A percentile compares a stretch with the other conserved stretches of the same genome.
These are phyloP conservation scores for Lepidurus packardi DNA, from an alignment of 1,140 invertebrate genomes.

Conservation along the genomic window DNA sequence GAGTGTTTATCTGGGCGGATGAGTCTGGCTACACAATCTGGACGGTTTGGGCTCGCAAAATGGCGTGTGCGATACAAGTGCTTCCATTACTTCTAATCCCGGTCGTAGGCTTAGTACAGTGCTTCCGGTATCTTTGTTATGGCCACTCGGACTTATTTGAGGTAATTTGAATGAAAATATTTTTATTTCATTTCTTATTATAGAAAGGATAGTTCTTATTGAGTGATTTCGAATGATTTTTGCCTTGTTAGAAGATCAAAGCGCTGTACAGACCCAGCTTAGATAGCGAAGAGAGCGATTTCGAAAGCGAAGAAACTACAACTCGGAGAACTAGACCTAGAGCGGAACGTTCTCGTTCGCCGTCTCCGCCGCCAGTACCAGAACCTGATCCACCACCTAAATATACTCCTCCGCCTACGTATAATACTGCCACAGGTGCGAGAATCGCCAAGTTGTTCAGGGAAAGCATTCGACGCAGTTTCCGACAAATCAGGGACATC, in stretches of 20 bases:
- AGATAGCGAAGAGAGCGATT: slow-evolving; percentile 29
- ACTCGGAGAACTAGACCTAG: slow-evolving; percentile 8
- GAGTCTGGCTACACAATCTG: slow-evolving; percentile 59
- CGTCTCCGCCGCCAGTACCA: slow-evolving; percentile 38
- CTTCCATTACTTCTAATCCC: slow-evolving; percentile 69
- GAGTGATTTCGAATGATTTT: slow-evolving; percentile 35
- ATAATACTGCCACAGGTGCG: slow-evolving; percentile 80
- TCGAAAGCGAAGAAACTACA: slow-evolving; percentile 36
- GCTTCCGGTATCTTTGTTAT: slow-evolving; percentile 69
- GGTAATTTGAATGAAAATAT: slow-evolving; percentile 52
- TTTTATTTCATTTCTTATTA: background rate
- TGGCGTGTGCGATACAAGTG: slow-evolving; percentile 69
- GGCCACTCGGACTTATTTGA: slow-evolving; percentile 80
- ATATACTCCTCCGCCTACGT: slow-evolving; percentile 85
- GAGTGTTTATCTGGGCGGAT: slow-evolving; percentile 62
- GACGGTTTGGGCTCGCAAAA: slow-evolving; percentile 66
- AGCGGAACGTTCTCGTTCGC: slow-evolving; percentile 20
- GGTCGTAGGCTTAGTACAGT: slow-evolving; percentile 69
- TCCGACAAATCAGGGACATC: slow-evolving; percentile 54
- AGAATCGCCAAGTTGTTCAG: slow-evolving; percentile 70
- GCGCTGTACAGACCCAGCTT: slow-evolving; percentile 60
- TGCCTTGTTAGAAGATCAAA: slow-evolving; percentile 59
- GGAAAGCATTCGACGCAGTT: slow-evolving; percentile 71
- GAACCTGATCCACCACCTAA: slow-evolving; percentile 80
- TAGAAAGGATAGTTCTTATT: background rate